Conservation (phyloP, 2,888 invertebrate genomes). For the Nymphalis c-album region DNA sequence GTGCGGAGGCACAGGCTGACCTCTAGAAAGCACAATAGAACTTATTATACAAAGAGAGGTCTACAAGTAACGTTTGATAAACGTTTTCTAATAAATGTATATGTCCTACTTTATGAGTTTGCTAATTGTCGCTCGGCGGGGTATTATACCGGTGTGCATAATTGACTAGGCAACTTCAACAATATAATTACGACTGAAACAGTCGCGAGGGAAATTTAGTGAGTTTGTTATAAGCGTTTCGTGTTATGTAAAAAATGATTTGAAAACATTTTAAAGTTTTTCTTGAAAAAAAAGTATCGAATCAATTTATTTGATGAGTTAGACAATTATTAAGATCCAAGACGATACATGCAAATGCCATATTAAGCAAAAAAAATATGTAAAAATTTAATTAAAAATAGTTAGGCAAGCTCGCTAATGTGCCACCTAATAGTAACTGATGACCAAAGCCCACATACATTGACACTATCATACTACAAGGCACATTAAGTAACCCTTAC, state of each 20-base stretch:
- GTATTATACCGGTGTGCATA: conserved; percentile 34
- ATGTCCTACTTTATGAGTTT: conserved; percentile 33
- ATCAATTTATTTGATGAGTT: no score
- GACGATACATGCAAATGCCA: neutral
- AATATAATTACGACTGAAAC: conserved; percentile 37
- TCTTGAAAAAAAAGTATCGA: neutral
- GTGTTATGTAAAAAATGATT: conserved; percentile 6
- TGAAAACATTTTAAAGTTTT: neutral
- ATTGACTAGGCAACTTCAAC: conserved; percentile 40
- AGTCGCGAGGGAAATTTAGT: conserved; percentile 24
- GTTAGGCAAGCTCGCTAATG: no score
- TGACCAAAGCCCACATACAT: no score
- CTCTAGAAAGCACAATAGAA: conserved; percentile 53
- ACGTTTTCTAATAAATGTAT: conserved; percentile 34
- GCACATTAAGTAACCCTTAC: no score
- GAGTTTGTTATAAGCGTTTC: conserved; percentile 11
- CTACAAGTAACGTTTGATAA: conserved; percentile 37
- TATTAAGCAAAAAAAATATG: no score
- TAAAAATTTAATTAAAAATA: no score
- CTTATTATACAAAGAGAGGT: conserved; percentile 47
- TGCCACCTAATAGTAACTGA: no score
- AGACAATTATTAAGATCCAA: no score
- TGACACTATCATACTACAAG: no score
- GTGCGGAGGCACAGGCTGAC: conserved; percentile 48
- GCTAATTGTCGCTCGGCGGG: conserved; percentile 38